These are phyloP conservation scores for Cephalopterus ornatus DNA, from an alignment of 2,113 vertebrate species.

Conservation along the genomic window DNA sequence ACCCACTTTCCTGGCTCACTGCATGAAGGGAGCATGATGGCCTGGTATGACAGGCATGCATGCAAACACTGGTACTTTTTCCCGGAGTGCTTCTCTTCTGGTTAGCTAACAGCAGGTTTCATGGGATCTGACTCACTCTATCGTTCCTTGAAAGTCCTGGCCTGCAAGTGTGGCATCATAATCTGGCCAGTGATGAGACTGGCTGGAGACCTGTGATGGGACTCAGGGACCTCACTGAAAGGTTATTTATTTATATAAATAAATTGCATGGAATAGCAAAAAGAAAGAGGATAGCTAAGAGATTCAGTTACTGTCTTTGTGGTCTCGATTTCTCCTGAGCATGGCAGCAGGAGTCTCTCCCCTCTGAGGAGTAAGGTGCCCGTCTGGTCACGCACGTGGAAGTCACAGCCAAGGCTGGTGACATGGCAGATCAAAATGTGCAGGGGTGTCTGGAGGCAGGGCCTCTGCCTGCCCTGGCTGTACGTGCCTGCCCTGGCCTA, in stretches of 20 bases:
- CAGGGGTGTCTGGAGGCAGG: fast-evolving
- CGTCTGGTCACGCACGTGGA: neutral
- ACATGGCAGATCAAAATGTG: neutral
- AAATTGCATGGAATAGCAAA: neutral
- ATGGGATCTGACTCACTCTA: neutral
- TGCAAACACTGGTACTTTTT: neutral
- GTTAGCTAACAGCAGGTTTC: neutral
- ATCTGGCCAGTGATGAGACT: neutral
- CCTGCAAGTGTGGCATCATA: neutral
- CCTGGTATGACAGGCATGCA: neutral
- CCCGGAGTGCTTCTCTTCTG: neutral
- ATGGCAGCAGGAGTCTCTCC: neutral
- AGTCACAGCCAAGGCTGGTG: neutral
- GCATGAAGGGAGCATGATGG: neutral
- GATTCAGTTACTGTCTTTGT: neutral
- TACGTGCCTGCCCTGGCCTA: neutral
- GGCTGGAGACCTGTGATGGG: neutral
- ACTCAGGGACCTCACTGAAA: neutral
- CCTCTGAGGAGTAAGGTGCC: neutral
- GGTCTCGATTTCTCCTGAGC: neutral
- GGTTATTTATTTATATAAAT: neutral
- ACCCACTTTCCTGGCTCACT: neutral
- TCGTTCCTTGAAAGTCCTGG: neutral
- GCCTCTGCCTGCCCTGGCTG: neutral
- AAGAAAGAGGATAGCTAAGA: neutral